Evolutionary conservation across 2,888 invertebrate species (phyloP), one percentile per base, ranked within the genome.

Genomic region (Troides aeacus): DNA sequence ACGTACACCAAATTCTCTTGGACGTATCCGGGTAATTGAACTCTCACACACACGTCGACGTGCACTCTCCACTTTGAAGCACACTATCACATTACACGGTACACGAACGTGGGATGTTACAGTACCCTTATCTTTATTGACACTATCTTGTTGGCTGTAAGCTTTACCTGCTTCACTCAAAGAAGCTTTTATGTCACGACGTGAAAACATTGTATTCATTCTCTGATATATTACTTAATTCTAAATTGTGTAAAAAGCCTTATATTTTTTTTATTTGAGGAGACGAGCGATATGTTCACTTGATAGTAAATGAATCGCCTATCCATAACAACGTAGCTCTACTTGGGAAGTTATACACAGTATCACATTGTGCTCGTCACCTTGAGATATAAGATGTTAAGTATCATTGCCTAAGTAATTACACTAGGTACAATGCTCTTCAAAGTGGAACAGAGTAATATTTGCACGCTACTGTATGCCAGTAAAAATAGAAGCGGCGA

Each of bases 21-120:
- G 10, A 39, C 53, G 62, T 67, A 67, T 67, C 67, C 67, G 67
- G 67, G 67, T 67, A 56, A 62, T 62, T 67, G 67, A 67, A 62
- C 67, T 57, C 46, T 12, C 67, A 57, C 62, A 12, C 66, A 61
- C 23, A 66, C 53, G 56, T 39, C 24, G 12, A 60, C 59, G 59
- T 60, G 60, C 3, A 57, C 58, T 24, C 46, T 50, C 50, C 46
- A 30, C 60, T 30, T 36, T 50, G 17, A 62, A 46, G 18, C 59
- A 65, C 57, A 36, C n/a, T 36, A 58, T 60, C 42, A 50, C 59
- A 58, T 50, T 46, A 62, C 62, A 46, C 62, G 62, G 59, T 30
- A 60, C 36, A 66, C 50, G 23, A 60, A 53, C 56, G 56, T 42
- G 42, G n/a, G 21, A 58, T 58, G 21, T 58, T 58, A 58, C 57